A percentile compares a stretch with the other conserved stretches of the same genome.
Conservation (phyloP, 2,888 invertebrate species). For the Tetragonula carbonaria region DNA sequence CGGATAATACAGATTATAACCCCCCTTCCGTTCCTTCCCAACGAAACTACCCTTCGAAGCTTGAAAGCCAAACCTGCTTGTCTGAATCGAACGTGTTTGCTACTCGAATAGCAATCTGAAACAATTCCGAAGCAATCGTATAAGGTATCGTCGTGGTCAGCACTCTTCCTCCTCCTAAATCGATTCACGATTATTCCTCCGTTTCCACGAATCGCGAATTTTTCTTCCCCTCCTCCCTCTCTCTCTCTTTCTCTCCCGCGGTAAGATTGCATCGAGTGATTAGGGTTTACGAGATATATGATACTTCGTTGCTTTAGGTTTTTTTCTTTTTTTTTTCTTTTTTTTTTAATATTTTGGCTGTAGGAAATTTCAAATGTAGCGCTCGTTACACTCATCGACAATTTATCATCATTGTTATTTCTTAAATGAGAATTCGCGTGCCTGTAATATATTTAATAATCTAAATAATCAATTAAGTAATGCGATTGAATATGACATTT, state of each 20-base stretch:
- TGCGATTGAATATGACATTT: too few species aligned
- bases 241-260: background rate
- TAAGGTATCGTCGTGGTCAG: slow-evolving; percentile 72
- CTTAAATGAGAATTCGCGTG: too few species aligned
- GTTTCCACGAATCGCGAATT: slow-evolving; percentile 32
- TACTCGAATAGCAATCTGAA: slow-evolving; percentile 81
- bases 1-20: slow-evolving; percentile 83
- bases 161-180: slow-evolving; percentile 69
- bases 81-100: slow-evolving; percentile 76
- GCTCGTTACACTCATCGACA: too few species aligned
- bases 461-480: too few species aligned
- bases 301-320: background rate
- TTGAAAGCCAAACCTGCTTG: slow-evolving; percentile 60
- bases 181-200: slow-evolving; percentile 76
- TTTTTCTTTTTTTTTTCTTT: too few species aligned
- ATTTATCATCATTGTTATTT: too few species aligned
- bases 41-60: slow-evolving; percentile 61
- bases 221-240: background rate
- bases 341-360: background rate
- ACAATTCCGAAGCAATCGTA: slow-evolving; percentile 79
- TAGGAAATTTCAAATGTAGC: too few species aligned
- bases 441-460: too few species aligned
- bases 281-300: background rate
- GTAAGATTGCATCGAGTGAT: background rate
- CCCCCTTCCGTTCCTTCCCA: slow-evolving; percentile 62